Percentiles rank a stretch among this genome's conserved stretches.
phyloP scores from a whole-genome alignment of 2,113 vertebrate species.

The Carettochelys insculpta region DNA sequence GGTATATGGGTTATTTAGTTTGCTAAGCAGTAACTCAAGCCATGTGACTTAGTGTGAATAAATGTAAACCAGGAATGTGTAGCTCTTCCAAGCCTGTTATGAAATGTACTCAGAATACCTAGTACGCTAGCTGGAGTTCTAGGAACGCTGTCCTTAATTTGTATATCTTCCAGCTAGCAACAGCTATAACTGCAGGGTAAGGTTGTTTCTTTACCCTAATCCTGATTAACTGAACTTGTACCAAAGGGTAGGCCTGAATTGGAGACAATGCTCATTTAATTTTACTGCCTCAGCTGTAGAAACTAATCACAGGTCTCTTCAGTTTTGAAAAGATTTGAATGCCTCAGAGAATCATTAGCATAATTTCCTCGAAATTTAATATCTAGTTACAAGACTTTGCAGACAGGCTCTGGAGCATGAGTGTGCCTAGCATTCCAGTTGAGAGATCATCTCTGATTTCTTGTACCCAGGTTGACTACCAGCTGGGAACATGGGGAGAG shows the following conservation, averaged over 20 bases:
- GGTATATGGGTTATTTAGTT: not conserved
- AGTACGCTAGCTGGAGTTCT: not conserved
- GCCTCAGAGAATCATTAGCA: not conserved
- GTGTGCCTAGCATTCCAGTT: accelerated
- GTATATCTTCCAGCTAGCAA: not conserved
- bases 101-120: not conserved
- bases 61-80: not conserved
- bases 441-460: not conserved
- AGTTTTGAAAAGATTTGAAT: accelerated
- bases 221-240: not conserved
- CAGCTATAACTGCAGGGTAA: accelerated
- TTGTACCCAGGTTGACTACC: accelerated
- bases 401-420: accelerated
- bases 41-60: not conserved
- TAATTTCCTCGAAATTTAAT: accelerated
- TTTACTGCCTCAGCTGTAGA: not conserved
- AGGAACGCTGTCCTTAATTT: not conserved
- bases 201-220: not conserved
- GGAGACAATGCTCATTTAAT: not conserved
- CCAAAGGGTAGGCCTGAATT: accelerated
- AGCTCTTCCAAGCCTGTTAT: not conserved
- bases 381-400: accelerated
- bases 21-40: accelerated
- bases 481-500: not conserved
- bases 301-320: accelerated